Percentiles rank a stretch among this genome's conserved stretches.
These are phyloP conservation scores for Butorides virescens DNA, from an alignment of 2,113 vertebrate genomes.

Conservation along the genomic window DNA sequence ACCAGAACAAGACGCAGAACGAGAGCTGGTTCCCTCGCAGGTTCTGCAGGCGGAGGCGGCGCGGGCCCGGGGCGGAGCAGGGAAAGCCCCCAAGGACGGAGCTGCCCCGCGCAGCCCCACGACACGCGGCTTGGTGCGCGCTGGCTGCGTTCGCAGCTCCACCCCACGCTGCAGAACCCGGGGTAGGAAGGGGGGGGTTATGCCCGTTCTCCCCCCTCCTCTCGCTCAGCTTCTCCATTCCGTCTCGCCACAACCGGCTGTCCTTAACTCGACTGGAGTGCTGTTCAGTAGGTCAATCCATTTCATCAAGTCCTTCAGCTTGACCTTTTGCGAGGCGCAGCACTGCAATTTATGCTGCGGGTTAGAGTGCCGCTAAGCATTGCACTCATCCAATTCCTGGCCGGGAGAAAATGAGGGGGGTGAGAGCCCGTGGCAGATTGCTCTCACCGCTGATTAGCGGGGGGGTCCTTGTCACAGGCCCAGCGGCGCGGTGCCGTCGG, in stretches of 20 bases:
- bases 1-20: neutral
- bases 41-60: neutral
- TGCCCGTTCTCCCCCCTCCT: neutral
- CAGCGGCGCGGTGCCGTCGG: neutral
- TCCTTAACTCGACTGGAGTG: constrained; percentile 79
- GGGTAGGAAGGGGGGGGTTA: constrained; percentile 48
- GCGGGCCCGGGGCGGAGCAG: neutral
- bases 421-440: neutral
- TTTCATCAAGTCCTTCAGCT: constrained; percentile 78
- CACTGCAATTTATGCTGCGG: constrained; percentile 78
- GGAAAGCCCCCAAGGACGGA: neutral
- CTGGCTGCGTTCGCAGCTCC: no score
- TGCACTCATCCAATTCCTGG: neutral
- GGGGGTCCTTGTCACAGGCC: neutral
- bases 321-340: constrained; percentile 78
- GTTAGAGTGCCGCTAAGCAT: constrained; percentile 48
- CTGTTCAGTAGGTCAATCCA: constrained; percentile 79
- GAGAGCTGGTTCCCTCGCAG: neutral
- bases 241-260: constrained; percentile 66
- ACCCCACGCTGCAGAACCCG: neutral
- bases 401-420: constrained; percentile 18
- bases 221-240: neutral
- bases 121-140: rapidly evolving
- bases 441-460: neutral
- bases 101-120: rapidly evolving